phyloP scores from a whole-genome alignment of 2,888 invertebrate genomes.

The Drosophila birchii region DNA sequence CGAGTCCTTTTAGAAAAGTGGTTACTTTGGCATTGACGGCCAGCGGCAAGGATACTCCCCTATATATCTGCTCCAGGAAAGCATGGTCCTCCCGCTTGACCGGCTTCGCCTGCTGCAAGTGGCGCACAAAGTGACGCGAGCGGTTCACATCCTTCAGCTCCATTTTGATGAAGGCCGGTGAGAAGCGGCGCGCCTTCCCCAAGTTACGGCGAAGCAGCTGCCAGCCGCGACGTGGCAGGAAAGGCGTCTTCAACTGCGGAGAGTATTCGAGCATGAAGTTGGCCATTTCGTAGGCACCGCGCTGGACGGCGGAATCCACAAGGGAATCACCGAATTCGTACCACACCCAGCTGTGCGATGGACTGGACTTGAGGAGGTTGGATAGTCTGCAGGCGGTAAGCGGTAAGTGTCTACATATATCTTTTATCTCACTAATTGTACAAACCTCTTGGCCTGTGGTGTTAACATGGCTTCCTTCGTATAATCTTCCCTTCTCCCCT shows the following conservation, averaged over 20 bases:
- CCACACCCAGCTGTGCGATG: constrained; percentile 63
- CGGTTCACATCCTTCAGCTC: constrained; percentile 44
- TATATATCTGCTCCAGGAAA: constrained; percentile 46
- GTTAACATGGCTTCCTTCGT: neutral
- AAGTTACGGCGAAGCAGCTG: constrained; percentile 53
- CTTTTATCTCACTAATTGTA: too few species aligned
- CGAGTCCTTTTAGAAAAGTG: constrained; percentile 19
- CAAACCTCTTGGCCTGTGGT: neutral
- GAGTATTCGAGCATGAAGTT: constrained; percentile 29
- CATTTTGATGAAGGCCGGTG: constrained; percentile 47
- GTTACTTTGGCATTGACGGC: constrained; percentile 44
- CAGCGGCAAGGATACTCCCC: constrained; percentile 49
- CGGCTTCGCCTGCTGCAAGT: constrained; percentile 45
- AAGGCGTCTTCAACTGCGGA: constrained; percentile 17
- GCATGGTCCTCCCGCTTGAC: constrained; percentile 5
- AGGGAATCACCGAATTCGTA: constrained; percentile 60
- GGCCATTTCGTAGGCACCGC: constrained; percentile 37
- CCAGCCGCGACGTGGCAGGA: constrained; percentile 52
- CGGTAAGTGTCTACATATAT: neutral
- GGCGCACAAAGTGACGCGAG: constrained; percentile 43
- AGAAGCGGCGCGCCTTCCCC: constrained; percentile 64
- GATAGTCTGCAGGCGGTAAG: constrained; percentile 4
- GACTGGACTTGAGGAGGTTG: constrained; percentile 38
- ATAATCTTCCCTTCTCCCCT: neutral
- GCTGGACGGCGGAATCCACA: constrained; percentile 48